Percentiles rank a stretch among this genome's conserved stretches.
Conservation (phyloP, 2,797 vertebrate species). For the Scomberomorus guttatus region DNA sequence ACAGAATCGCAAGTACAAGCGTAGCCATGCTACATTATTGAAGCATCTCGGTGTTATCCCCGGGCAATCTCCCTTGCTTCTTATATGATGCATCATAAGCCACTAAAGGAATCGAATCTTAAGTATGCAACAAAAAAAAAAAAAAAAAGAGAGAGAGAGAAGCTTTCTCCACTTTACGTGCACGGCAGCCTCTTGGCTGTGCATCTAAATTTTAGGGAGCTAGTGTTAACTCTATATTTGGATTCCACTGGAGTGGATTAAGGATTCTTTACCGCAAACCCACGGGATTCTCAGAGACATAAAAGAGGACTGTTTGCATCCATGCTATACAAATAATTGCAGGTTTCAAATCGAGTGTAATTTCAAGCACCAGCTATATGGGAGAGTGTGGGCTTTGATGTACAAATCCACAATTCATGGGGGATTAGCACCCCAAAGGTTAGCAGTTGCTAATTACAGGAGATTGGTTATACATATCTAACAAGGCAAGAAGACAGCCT, state of each 20-base stretch:
- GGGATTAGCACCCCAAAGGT: conserved; percentile 91
- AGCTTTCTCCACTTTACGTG: conserved; percentile 70
- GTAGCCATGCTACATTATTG: conserved; percentile 42
- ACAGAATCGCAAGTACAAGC: conserved; percentile 50
- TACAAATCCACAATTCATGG: conserved; percentile 89
- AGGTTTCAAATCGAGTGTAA: conserved; percentile 87
- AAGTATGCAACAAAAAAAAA: conserved; percentile 54
- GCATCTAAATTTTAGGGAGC: conserved; percentile 80
- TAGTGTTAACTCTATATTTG: conserved; percentile 88
- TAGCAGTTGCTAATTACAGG: conserved; percentile 89
- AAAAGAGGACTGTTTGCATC: conserved; percentile 88
- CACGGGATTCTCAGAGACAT: conserved; percentile 87
- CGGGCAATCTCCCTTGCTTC: conserved; percentile 59
- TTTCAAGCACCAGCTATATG: conserved; percentile 86
- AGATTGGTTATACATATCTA: conserved; percentile 88
- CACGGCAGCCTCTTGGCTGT: conserved; percentile 78
- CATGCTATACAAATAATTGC: conserved; percentile 89
- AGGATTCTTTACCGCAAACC: conserved; percentile 87
- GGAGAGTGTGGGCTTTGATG: conserved; percentile 88
- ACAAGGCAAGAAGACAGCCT: conserved; percentile 84
- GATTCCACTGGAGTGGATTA: conserved; percentile 89
- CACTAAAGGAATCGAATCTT: conserved; percentile 80
- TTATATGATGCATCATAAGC: conserved; percentile 75
- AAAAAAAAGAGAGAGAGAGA: conserved; percentile 26
- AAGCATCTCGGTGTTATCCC: conserved; percentile 56